A percentile compares a stretch with the other conserved stretches of the same genome.
phyloP scores from a whole-genome alignment of 1,140 invertebrate species.

The Epicauta chinensis region DNA sequence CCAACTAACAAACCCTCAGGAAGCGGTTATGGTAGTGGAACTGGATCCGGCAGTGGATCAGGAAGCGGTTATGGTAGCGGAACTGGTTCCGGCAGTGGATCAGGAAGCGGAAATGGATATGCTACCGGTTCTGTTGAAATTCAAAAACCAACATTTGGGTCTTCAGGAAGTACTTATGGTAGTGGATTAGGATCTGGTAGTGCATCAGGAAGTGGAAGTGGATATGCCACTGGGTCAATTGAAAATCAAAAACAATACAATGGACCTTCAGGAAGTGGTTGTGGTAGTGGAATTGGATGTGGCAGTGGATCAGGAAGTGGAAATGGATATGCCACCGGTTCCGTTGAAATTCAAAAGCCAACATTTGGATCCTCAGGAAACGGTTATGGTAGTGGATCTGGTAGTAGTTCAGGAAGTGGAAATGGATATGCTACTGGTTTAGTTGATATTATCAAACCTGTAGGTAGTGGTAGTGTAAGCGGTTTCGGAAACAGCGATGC shows the following conservation, averaged over 20 bases:
- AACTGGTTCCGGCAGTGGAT: neutral
- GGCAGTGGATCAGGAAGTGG: no score
- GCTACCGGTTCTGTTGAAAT: neutral
- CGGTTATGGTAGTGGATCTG: neutral
- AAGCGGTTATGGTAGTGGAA: neutral
- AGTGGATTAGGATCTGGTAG: neutral
- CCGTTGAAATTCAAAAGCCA: neutral
- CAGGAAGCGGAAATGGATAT: neutral
- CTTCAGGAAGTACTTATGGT: no score
- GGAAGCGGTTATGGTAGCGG: neutral
- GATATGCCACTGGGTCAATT: neutral
- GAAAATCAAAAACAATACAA: no score
- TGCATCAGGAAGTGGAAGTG: neutral
- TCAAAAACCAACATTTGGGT: no score
- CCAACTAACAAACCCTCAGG: neutral
- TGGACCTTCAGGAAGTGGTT: no score
- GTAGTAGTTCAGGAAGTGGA: neutral
- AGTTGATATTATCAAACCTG: neutral
- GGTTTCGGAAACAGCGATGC: neutral
- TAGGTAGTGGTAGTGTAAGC: neutral
- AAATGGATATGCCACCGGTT: slow-evolving; percentile 1
- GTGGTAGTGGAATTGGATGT: no score
- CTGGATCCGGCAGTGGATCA: neutral
- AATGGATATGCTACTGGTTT: neutral
- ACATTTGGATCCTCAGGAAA: neutral